Evolutionary conservation across 2,113 vertebrate genomes (phyloP), one percentile per base, ranked within the genome.

Genomic region (Forbesichthys papilliferus): DNA sequence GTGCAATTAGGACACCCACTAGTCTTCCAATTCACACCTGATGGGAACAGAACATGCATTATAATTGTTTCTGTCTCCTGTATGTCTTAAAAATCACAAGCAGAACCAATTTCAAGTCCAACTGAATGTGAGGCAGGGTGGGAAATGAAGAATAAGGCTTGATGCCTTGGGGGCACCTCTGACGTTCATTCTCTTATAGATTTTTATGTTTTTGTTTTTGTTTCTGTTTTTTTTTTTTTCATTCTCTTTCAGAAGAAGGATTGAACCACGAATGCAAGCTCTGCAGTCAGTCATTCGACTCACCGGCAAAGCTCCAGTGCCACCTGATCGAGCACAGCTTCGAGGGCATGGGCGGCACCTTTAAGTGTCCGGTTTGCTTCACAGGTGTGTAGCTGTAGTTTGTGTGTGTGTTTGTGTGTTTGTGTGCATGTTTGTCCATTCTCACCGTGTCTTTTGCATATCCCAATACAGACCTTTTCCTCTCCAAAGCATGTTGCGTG

Each of bases 261-360:
- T 86, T 99, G 88, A 98, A 98, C 89, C 98, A 99, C 11, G 97
- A 99, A 77, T 99, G 97, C 92, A 99, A 99, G 78, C 95, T 99
- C 82, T 99, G 97, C 91, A 98, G 93, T 89, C 96, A 99, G 92
- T 98, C 96, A 0, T 99, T 99, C 9, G 97, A 99, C 92, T 99
- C 98, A 18, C 98, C 98, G 11, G 98, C 98, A 74, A 99, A 99
- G 84, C 96, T 99, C 64, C 98, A 99, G 89, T 99, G 97, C 86
- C 98, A 99, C 88, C 94, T 99, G 91, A 99, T 98, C 75, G 97
- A 99, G 89, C 98, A 99, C 93, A 98, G 98, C 92, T 99, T 99
- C 61, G 97, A 99, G 92, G 97, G 97, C 68, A 99, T 99, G 98
- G 98, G 98, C 12, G 98, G 98, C 76, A 99, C 97, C 75, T 99